phyloP scores from a whole-genome alignment of 2,888 invertebrate species.

The Ischnus inquisitorius region DNA sequence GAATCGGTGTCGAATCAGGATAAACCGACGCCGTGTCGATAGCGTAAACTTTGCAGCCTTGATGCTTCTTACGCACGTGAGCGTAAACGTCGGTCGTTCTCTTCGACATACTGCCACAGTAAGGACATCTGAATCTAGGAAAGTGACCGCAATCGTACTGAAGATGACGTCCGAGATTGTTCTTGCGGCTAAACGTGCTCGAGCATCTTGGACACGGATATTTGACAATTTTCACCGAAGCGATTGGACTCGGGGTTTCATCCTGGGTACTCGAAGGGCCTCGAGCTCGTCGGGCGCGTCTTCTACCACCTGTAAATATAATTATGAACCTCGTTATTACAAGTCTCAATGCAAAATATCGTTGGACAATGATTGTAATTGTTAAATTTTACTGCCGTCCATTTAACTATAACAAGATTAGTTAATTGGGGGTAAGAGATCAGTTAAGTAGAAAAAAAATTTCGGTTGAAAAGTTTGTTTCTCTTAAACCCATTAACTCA shows the following conservation, averaged over 20 bases:
- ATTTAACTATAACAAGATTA: neutral
- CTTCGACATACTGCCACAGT: slow-evolving; percentile 61
- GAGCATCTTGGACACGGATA: slow-evolving; percentile 46
- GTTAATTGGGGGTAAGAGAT: neutral
- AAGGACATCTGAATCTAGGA: slow-evolving; percentile 74
- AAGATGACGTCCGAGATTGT: slow-evolving; percentile 57
- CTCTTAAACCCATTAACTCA: slow-evolving; percentile 11
- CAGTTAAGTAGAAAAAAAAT: neutral
- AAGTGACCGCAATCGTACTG: slow-evolving; percentile 74
- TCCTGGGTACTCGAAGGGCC: slow-evolving; percentile 17
- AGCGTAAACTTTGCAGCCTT: slow-evolving; percentile 53
- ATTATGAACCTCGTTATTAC: slow-evolving; percentile 9
- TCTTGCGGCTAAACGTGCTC: slow-evolving; percentile 48
- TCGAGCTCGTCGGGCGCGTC: neutral
- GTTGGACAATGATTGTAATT: neutral
- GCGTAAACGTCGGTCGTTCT: slow-evolving; percentile 89
- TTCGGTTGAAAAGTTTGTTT: neutral
- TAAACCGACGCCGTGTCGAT: slow-evolving; percentile 35
- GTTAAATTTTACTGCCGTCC: neutral
- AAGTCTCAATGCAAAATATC: neutral
- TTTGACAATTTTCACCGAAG: slow-evolving; percentile 67
- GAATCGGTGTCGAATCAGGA: slow-evolving; percentile 7
- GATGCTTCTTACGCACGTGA: slow-evolving; percentile 89
- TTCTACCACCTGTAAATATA: slow-evolving; percentile 43
- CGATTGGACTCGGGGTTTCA: slow-evolving; percentile 53